Percentiles rank a stretch among this genome's conserved stretches.
Evolutionary conservation across 2,113 vertebrate species (phyloP).

Genomic region (Eretmochelys imbricata): DNA sequence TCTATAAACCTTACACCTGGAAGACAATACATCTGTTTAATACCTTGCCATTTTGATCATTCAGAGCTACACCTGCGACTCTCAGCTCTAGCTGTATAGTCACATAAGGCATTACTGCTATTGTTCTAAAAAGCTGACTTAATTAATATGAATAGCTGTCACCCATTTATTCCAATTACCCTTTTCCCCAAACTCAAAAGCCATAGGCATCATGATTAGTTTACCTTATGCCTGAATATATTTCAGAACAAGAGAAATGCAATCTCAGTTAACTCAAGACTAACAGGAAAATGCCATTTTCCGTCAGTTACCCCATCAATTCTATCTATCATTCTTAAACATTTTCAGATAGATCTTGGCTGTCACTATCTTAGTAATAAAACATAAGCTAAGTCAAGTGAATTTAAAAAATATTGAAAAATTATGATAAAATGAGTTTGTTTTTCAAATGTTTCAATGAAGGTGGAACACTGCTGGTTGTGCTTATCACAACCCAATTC

Average conservation of each 20-base stretch:
- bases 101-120: background rate
- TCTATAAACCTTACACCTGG: constrained; percentile 62
- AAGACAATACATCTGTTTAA: constrained; percentile 68
- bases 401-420: background rate
- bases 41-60: constrained; percentile 34
- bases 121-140: background rate
- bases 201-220: background rate
- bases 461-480: background rate
- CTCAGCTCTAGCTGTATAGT: background rate
- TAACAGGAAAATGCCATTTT: background rate
- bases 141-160: background rate
- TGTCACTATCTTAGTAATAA: background rate
- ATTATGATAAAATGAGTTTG: background rate
- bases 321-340: background rate
- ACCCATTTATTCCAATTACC: constrained; percentile 4
- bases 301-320: background rate
- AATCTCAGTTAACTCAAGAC: background rate
- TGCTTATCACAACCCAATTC: background rate
- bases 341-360: background rate
- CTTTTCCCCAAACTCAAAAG: background rate
- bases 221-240: background rate
- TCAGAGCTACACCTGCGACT: constrained; percentile 11
- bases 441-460: background rate
- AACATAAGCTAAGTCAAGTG: background rate
- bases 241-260: constrained; percentile 2